Evolutionary conservation across 2,888 invertebrate species (phyloP).

Genomic region (Drosophila ezoana): DNA sequence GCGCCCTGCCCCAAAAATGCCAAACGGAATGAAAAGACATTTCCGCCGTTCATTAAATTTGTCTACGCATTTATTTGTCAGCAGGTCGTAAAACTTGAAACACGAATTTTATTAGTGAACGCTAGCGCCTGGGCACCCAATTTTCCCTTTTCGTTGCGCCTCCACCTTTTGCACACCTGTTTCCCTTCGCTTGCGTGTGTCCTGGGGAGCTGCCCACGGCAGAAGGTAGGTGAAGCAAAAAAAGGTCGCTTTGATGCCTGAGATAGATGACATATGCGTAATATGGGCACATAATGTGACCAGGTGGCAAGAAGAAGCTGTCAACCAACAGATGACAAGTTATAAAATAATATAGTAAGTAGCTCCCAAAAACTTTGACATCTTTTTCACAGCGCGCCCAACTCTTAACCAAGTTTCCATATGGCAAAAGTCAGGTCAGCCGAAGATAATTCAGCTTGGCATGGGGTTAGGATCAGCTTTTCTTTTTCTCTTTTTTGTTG

Average conservation of each 20-base stretch:
- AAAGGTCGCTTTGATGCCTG: slow-evolving; percentile 53
- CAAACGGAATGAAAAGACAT: slow-evolving; percentile 67
- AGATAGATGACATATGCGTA: slow-evolving; percentile 51
- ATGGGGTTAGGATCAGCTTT: background rate
- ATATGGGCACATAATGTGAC: slow-evolving; percentile 31
- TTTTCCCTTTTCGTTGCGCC: background rate
- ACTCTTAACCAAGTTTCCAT: slow-evolving; percentile 4
- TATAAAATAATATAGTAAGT: slow-evolving; percentile 46
- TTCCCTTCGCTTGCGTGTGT: slow-evolving; percentile 5
- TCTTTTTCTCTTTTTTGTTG: background rate
- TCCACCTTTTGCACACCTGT: slow-evolving; percentile 32
- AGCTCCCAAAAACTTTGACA: slow-evolving; percentile 17
- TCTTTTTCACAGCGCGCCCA: slow-evolving; percentile 1
- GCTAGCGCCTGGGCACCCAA: slow-evolving; percentile 9
- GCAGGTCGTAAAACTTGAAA: slow-evolving; percentile 76
- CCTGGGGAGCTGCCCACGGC: background rate
- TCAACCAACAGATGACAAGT: slow-evolving; percentile 44
- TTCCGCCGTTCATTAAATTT: slow-evolving; percentile 83
- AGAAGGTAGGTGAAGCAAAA: slow-evolving; percentile 7
- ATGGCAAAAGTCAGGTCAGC: slow-evolving; percentile 10
- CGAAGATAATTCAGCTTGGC: slow-evolving; percentile 1
- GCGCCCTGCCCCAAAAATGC: slow-evolving; percentile 15
- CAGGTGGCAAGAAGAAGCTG: slow-evolving; percentile 29
- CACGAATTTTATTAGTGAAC: slow-evolving; percentile 68
- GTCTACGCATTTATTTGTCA: slow-evolving; percentile 82